These are phyloP conservation scores for Chloropsis cyanopogon DNA, from an alignment of 2,113 vertebrate species.

Conservation along the genomic window DNA sequence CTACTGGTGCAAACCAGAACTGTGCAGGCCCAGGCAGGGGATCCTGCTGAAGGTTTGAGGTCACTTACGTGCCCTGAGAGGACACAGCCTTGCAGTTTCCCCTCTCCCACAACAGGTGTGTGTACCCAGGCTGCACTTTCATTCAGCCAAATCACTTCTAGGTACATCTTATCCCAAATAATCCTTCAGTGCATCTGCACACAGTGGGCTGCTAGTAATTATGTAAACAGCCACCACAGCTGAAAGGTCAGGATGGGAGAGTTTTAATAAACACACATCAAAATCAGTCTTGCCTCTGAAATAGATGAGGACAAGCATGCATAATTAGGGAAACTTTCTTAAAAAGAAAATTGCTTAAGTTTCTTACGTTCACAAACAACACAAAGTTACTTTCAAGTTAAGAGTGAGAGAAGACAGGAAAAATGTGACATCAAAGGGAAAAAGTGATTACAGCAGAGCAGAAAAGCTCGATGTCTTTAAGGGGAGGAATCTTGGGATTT, in stretches of 20 bases:
- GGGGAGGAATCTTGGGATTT: background rate
- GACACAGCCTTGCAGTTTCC: background rate
- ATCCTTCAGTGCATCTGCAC: background rate
- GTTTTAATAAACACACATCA: background rate
- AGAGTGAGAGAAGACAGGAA: background rate
- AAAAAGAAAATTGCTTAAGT: background rate
- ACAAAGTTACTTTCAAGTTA: background rate
- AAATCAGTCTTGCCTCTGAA: background rate
- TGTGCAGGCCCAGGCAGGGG: background rate
- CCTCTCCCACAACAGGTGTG: accelerated
- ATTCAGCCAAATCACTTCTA: background rate
- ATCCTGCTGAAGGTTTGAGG: background rate
- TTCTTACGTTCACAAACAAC: background rate
- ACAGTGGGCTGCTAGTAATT: background rate
- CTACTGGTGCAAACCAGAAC: background rate
- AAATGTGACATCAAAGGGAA: background rate
- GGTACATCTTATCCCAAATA: background rate
- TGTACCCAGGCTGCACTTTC: background rate
- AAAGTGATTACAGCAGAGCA: background rate
- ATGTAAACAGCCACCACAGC: background rate
- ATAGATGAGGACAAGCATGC: accelerated
- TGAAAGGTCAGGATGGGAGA: background rate
- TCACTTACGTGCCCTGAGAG: accelerated
- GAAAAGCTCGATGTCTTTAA: background rate
- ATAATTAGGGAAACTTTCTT: background rate